Conservation (phyloP, 2,797 vertebrate genomes). For the Sebastes cheni region DNA sequence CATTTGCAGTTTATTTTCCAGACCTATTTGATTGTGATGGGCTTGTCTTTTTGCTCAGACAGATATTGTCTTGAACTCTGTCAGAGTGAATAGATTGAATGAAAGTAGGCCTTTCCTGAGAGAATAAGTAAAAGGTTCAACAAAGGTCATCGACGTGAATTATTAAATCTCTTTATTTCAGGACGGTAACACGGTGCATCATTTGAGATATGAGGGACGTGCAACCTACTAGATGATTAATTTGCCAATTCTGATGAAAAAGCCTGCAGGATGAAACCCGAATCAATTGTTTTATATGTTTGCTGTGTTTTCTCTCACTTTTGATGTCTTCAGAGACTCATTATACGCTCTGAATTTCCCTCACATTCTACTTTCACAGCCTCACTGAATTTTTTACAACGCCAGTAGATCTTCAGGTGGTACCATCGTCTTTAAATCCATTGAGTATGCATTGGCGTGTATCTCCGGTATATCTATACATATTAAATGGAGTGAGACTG, state of each 20-base stretch:
- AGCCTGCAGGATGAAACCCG: slow-evolving; percentile 37
- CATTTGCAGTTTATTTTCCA: slow-evolving; percentile 48
- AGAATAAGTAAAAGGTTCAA: slow-evolving; percentile 55
- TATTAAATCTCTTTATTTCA: slow-evolving; percentile 55
- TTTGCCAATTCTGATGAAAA: slow-evolving; percentile 60
- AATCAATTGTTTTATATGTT: slow-evolving; percentile 54
- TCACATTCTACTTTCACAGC: slow-evolving; percentile 41
- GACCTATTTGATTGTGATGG: slow-evolving; percentile 45
- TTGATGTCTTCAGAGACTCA: slow-evolving; percentile 64
- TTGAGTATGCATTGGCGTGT: slow-evolving; percentile 36
- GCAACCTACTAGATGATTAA: slow-evolving; percentile 53
- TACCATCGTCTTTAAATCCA: slow-evolving; percentile 50
- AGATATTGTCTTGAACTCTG: slow-evolving; percentile 58
- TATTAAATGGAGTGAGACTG: slow-evolving; percentile 53
- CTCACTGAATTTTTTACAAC: slow-evolving; percentile 61
- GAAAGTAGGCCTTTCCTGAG: slow-evolving; percentile 35
- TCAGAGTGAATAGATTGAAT: slow-evolving; percentile 38
- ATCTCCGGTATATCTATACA: slow-evolving; percentile 47
- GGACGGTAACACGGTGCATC: slow-evolving; percentile 33
- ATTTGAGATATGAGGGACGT: slow-evolving; percentile 30
- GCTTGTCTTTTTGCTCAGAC: slow-evolving; percentile 43
- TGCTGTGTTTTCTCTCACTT: slow-evolving; percentile 49
- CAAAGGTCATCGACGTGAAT: slow-evolving; percentile 66
- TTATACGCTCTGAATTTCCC: slow-evolving; percentile 50
- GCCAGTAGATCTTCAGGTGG: slow-evolving; percentile 50